phyloP scores from a whole-genome alignment of 2,888 invertebrate genomes.

The Octodonta nipae region DNA sequence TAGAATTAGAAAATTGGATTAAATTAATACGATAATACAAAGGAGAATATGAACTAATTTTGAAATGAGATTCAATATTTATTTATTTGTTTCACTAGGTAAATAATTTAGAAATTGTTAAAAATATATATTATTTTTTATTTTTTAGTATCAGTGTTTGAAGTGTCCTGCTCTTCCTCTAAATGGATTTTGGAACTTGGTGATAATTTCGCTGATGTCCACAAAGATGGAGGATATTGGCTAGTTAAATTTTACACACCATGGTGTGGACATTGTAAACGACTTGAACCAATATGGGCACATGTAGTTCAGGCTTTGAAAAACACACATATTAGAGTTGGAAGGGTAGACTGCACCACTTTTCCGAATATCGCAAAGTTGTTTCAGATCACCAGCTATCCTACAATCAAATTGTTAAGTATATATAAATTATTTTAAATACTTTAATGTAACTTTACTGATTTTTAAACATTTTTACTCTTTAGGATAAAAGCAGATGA shows the following conservation, averaged over 20 bases:
- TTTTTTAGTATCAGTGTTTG: not conserved
- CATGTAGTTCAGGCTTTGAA: slow-evolving; percentile 84
- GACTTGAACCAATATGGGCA: slow-evolving; percentile 85
- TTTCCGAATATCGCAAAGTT: slow-evolving; percentile 70
- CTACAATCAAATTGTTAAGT: slow-evolving; percentile 60
- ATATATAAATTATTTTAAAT: not conserved
- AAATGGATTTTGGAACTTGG: slow-evolving; percentile 71
- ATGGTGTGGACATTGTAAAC: slow-evolving; percentile 97
- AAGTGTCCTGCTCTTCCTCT: slow-evolving; percentile 21
- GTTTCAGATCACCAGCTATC: slow-evolving; percentile 80
- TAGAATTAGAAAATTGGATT: too few species aligned
- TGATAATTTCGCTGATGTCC: slow-evolving; percentile 54
- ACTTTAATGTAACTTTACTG: too few species aligned
- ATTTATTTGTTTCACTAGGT: too few species aligned
- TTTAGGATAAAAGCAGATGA: slow-evolving; percentile 69
- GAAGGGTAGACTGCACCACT: slow-evolving; percentile 84
- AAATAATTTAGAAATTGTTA: too few species aligned
- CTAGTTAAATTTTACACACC: slow-evolving; percentile 94
- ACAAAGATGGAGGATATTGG: slow-evolving; percentile 63
- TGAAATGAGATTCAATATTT: too few species aligned
- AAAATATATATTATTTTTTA: not conserved
- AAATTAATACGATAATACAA: too few species aligned
- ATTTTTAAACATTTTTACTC: slow-evolving; percentile 17
- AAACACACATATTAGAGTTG: slow-evolving; percentile 75
- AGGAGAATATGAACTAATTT: too few species aligned